phyloP scores from a whole-genome alignment of 2,797 vertebrate genomes.

The Sphenodon punctatus region DNA sequence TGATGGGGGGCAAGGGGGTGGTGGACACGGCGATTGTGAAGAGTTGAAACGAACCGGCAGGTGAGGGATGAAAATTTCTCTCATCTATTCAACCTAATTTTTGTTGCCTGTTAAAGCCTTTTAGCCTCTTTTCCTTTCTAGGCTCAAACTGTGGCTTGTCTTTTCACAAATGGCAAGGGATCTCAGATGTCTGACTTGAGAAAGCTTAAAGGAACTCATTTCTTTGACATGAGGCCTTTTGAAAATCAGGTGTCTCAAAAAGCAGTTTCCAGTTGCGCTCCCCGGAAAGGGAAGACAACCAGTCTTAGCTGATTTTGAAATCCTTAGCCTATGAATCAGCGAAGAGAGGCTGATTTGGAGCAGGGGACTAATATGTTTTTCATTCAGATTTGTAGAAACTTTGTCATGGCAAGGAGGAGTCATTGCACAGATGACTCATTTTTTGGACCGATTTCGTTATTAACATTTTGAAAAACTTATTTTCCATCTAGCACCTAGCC shows the following conservation, averaged over 20 bases:
- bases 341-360: rapidly evolving
- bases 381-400: neutral
- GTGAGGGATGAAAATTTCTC: constrained; percentile 65
- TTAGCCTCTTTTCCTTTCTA: rapidly evolving
- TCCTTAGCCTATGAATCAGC: neutral
- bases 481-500: constrained; percentile 26
- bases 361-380: neutral
- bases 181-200: too few relatives aligned
- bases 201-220: too few relatives aligned
- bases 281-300: neutral
- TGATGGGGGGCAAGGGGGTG: constrained; percentile 85
- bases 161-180: too few relatives aligned
- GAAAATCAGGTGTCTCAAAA: neutral
- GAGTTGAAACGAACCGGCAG: constrained; percentile 91
- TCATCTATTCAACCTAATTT: rapidly evolving
- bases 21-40: constrained; percentile 86
- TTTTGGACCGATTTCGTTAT: too few relatives aligned
- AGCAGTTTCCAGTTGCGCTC: rapidly evolving
- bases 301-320: neutral
- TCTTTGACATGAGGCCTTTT: too few relatives aligned
- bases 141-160: rapidly evolving
- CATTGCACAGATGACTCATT: neutral
- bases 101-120: rapidly evolving
- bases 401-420: neutral
- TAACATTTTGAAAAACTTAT: neutral